Percentiles rank a stretch among this genome's conserved stretches.
Conservation (phyloP, 2,888 invertebrate genomes). For the Agriopis aurantiaria region DNA sequence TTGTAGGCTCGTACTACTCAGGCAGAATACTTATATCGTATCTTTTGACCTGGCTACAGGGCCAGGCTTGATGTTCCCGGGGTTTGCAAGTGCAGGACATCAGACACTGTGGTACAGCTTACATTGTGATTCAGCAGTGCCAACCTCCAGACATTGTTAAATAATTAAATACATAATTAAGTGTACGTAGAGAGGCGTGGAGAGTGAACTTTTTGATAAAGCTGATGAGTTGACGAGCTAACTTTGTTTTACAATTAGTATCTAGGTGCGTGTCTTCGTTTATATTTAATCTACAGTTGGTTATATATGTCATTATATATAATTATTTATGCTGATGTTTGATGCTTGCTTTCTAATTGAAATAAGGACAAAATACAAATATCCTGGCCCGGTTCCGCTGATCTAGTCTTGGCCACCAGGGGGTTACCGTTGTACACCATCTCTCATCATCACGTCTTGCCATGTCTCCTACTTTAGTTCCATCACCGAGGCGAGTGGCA, state of each 20-base stretch:
- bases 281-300: conserved; percentile 5
- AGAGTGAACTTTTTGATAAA: conserved; percentile 25
- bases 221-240: conserved; percentile 14
- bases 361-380: too few relatives aligned
- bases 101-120: background rate
- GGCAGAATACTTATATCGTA: too few relatives aligned
- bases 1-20: too few relatives aligned
- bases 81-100: background rate
- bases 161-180: conserved; percentile 34
- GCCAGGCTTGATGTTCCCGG: too few relatives aligned
- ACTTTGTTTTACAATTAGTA: conserved; percentile 10
- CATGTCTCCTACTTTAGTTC: too few relatives aligned
- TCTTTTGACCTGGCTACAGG: too few relatives aligned
- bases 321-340: background rate
- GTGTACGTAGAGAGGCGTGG: conserved; percentile 4
- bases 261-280: conserved; percentile 3
- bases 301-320: background rate
- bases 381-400: too few relatives aligned
- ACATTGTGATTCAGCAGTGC: conserved; percentile 11
- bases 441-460: too few relatives aligned
- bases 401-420: too few relatives aligned
- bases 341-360: background rate
- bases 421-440: too few relatives aligned
- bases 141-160: conserved; percentile 32
- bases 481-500: too few relatives aligned